Evolutionary conservation across 2,797 vertebrate species (phyloP), one percentile per base, ranked within the genome.

Genomic region (Eulemur albifrons): DNA sequence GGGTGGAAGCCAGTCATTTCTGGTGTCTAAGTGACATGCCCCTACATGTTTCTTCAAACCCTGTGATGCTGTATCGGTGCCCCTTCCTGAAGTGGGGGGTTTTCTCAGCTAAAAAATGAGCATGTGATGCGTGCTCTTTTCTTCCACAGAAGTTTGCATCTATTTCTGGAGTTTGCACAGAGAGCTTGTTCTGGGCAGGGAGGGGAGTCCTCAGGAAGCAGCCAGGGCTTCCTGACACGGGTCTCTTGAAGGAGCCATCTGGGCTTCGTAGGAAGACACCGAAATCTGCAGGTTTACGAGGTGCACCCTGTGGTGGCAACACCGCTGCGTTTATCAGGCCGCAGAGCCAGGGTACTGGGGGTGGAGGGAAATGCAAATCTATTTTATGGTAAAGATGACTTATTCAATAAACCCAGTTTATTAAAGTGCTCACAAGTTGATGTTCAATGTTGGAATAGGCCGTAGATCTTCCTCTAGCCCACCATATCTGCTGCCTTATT

Each of bases 401-500:
- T 93, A 48, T 82, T 96, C 93, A 95, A 38, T 94, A 96, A 89
- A 65, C 40, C 18, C 48, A 15, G 88, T 50, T 48, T 80, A n/a
- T 93, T 73, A 20, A 63, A 88, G 63, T 25, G 38, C 52, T 77
- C 21, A 52, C 21, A 2, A 35, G 77, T 61, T 93, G 85, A 43
- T 65, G 57, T 52, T 82, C 30, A 30, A 27, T 57, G 5, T 69
- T 85, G 10, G 6, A 50, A 52, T 23, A 5, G 2, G 23, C 54
- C 3, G 0, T 54, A n/a, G 4, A 35, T 35, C 65, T 54, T 57
- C 43, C 40, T 21, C 23, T 8, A 0, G 4, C 23, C 45, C 48
- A 17, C 25, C 45, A 38, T 17, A 2, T 4, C n/a, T n/a, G 14
- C 52, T 40, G 10, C 32, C 5, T 2, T 32, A 38, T 35, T 79